Percentiles rank a stretch among this genome's conserved stretches.
phyloP scores from a whole-genome alignment of 2,797 vertebrate genomes.

The Spheniscus humboldti region DNA sequence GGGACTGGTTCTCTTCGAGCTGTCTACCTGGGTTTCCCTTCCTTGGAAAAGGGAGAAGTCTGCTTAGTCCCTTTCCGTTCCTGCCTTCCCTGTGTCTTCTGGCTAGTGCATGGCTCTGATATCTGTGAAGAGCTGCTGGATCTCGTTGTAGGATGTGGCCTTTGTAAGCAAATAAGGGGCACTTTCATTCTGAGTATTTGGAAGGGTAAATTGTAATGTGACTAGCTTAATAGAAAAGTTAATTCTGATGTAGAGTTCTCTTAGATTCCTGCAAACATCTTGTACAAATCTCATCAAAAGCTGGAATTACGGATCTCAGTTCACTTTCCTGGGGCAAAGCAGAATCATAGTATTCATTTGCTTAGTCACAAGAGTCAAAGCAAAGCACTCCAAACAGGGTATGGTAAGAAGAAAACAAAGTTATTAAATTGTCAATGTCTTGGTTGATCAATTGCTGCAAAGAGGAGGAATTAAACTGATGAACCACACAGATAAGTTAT shows the following conservation, averaged over 20 bases:
- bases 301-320: not conserved
- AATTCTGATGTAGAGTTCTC: not conserved
- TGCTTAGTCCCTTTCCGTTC: not conserved
- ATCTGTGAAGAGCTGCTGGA: not conserved
- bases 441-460: not conserved
- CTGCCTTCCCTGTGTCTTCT: not conserved
- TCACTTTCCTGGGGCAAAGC: not conserved
- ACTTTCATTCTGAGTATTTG: not conserved
- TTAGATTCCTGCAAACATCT: not conserved
- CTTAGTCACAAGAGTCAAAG: not conserved
- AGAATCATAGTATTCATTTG: not conserved
- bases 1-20: not conserved
- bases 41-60: not conserved
- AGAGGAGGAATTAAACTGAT: not conserved
- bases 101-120: not conserved
- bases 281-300: not conserved
- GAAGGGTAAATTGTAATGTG: not conserved
- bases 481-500: not conserved
- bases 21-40: not conserved
- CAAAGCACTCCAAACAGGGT: not conserved
- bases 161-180: not conserved
- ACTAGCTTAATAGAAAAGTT: not conserved
- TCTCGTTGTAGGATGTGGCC: not conserved
- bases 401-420: not conserved
- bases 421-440: not conserved